phyloP scores from a whole-genome alignment of 2,797 vertebrate genomes.

The Microctenopoma stevenorrisi region DNA sequence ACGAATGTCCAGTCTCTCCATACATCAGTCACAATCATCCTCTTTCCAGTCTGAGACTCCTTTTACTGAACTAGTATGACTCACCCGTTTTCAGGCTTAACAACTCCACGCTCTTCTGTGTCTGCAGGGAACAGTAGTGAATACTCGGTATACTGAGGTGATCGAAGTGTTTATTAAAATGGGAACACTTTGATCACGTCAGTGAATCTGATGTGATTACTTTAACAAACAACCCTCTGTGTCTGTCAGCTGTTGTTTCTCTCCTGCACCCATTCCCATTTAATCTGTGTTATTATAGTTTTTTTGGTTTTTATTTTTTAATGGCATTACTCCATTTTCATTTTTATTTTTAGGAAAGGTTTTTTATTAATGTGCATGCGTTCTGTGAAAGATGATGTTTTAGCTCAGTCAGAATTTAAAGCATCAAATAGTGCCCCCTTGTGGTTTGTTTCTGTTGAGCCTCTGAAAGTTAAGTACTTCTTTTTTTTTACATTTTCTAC shows the following conservation, averaged over 20 bases:
- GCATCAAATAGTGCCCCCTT: slow-evolving; percentile 46
- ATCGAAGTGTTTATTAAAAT: slow-evolving; percentile 32
- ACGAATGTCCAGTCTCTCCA: slow-evolving; percentile 15
- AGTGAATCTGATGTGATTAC: not conserved
- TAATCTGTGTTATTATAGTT: slow-evolving; percentile 32
- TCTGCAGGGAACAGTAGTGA: slow-evolving; percentile 36
- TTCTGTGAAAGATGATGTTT: not conserved
- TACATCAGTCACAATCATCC: slow-evolving; percentile 17
- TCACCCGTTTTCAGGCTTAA: slow-evolving; percentile 37
- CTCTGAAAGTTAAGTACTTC: not conserved
- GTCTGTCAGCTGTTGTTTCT: slow-evolving; percentile 40
- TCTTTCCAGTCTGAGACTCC: slow-evolving; percentile 17
- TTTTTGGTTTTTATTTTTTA: not conserved
- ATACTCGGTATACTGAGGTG: slow-evolving; percentile 42
- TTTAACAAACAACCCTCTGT: slow-evolving; percentile 9
- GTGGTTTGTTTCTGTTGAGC: slow-evolving; percentile 30
- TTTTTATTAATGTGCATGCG: not conserved
- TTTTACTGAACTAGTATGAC: slow-evolving; percentile 37
- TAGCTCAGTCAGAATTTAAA: not conserved
- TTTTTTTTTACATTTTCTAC: not conserved
- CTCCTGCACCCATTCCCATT: slow-evolving; percentile 23
- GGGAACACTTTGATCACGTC: no score
- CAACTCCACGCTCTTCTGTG: slow-evolving; percentile 45
- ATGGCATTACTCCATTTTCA: not conserved
- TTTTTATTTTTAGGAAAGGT: slow-evolving; percentile 7